Percentiles rank a stretch among this genome's conserved stretches.
Evolutionary conservation across 1,140 invertebrate species (phyloP).

Genomic region (Dreissena rostriformis): DNA sequence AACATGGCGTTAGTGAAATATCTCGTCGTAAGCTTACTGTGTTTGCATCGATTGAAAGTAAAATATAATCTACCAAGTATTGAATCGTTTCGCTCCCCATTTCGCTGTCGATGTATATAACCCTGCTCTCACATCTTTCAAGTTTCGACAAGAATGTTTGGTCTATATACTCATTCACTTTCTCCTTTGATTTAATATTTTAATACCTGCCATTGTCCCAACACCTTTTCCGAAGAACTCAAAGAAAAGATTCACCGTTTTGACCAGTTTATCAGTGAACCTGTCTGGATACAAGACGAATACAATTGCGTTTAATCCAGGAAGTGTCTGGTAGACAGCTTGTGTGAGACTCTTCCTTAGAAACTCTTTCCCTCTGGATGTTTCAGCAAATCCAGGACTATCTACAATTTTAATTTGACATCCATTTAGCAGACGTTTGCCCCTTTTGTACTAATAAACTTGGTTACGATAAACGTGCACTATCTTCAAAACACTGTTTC

Average conservation of each 20-base stretch:
- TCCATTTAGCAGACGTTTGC: too few relatives aligned
- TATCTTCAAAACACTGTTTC: too few relatives aligned
- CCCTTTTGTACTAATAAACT: too few relatives aligned
- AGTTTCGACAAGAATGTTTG: background rate
- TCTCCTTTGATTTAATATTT: background rate
- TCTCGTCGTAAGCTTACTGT: background rate
- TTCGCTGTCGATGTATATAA: background rate
- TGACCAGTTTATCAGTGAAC: background rate
- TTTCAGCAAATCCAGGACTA: background rate
- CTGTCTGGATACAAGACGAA: background rate
- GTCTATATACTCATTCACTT: background rate
- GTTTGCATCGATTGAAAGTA: background rate
- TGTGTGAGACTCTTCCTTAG: too few relatives aligned
- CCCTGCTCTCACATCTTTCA: background rate
- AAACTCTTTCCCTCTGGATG: background rate
- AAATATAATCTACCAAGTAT: background rate
- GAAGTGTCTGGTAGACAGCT: background rate
- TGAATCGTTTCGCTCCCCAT: background rate
- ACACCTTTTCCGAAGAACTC: background rate
- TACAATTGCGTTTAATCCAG: background rate
- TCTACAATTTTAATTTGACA: constrained; percentile 1
- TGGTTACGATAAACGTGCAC: too few relatives aligned
- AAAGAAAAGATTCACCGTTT: background rate
- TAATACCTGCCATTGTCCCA: background rate
- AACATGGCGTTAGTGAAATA: background rate